phyloP scores from a whole-genome alignment of 2,888 invertebrate species.

The Harpagoxenus sublaevis region DNA sequence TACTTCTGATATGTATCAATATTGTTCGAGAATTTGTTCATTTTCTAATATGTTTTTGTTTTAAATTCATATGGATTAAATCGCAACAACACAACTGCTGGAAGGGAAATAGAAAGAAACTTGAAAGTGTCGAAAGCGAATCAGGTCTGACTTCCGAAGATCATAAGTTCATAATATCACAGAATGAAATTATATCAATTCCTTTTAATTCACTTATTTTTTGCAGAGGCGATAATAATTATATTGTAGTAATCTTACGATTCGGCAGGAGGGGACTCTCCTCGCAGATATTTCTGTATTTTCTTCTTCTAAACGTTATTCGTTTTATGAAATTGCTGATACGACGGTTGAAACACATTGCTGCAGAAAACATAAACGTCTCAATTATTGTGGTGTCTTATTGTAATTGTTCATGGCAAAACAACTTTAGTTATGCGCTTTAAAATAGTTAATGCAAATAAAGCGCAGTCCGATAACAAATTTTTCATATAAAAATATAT shows the following conservation, averaged over 20 bases:
- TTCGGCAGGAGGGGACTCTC: constrained; percentile 80
- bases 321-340: constrained; percentile 88
- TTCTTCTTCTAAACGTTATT: constrained; percentile 86
- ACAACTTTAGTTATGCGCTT: not conserved
- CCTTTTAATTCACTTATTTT: constrained; percentile 52
- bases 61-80: not conserved
- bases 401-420: not conserved
- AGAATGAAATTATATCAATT: constrained; percentile 48
- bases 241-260: constrained; percentile 67
- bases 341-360: constrained; percentile 90
- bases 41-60: not conserved
- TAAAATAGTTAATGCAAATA: not conserved
- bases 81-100: not conserved
- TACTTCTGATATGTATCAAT: not conserved
- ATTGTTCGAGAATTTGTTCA: not conserved
- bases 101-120: not conserved
- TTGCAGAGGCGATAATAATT: constrained; percentile 44
- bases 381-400: not conserved
- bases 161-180: constrained; percentile 10
- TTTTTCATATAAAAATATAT: too few relatives aligned
- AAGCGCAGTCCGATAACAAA: not conserved
- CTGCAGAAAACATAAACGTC: constrained; percentile 85
- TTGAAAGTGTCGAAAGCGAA: not conserved
- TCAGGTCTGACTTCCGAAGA: constrained; percentile 1
- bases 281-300: constrained; percentile 88